phyloP scores from a whole-genome alignment of 2,888 invertebrate genomes.

The Electrophaes corylata region DNA sequence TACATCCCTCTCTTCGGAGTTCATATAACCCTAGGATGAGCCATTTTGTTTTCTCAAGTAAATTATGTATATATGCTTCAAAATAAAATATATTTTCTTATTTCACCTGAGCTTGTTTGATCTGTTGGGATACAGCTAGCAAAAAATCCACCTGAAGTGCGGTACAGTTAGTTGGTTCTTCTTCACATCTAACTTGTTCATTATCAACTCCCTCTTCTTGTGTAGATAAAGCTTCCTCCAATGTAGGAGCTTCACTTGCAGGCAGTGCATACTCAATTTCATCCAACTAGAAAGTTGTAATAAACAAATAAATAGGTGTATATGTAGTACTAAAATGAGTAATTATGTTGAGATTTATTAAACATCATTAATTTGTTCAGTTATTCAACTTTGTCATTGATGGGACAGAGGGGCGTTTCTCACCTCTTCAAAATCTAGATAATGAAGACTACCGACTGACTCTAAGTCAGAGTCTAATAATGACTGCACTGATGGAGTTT shows the following conservation, averaged over 20 bases:
- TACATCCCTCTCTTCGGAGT: no score
- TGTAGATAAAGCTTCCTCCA: constrained; percentile 69
- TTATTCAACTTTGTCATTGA: not conserved
- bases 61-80: no score
- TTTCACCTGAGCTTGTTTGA: constrained; percentile 92
- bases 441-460: constrained; percentile 87
- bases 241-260: constrained; percentile 73
- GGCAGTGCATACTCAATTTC: constrained; percentile 79
- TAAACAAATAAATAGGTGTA: no score
- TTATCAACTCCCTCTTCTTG: constrained; percentile 56
- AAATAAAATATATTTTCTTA: no score
- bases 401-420: constrained; percentile 30
- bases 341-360: no score
- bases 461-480: constrained; percentile 86
- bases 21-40: no score
- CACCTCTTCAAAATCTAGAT: constrained; percentile 89
- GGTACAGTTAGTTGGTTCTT: constrained; percentile 68
- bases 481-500: constrained; percentile 82
- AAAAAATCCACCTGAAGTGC: constrained; percentile 85
- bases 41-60: no score
- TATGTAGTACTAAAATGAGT: no score
- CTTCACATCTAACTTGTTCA: constrained; percentile 45
- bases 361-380: no score
- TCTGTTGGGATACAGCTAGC: constrained; percentile 95
- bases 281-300: constrained; percentile 61